A percentile compares a stretch with the other conserved stretches of the same genome.
These are phyloP conservation scores for Neodontobutis hainanensis DNA, from an alignment of 2,113 vertebrate species.

Conservation along the genomic window DNA sequence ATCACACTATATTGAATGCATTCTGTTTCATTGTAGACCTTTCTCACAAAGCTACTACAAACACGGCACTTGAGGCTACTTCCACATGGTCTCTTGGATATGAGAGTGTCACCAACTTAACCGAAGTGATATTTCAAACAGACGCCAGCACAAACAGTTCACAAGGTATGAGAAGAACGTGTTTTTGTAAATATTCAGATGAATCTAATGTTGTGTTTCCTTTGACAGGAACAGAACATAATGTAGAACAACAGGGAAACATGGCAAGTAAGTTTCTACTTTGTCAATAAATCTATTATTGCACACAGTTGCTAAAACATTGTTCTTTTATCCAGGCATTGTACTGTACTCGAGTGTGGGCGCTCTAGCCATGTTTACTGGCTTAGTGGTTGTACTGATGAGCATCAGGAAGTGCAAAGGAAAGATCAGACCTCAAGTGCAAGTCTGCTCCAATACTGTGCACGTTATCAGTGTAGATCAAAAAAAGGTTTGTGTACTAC, in stretches of 20 bases:
- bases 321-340: slow-evolving; percentile 23
- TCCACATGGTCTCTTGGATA: not conserved
- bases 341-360: not conserved
- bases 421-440: slow-evolving; percentile 11
- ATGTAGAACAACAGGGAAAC: not conserved
- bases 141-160: not conserved
- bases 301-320: not conserved
- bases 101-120: slow-evolving; percentile 1
- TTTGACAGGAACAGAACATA: slow-evolving; percentile 15
- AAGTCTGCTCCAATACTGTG: not conserved
- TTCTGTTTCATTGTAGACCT: not conserved
- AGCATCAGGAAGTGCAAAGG: slow-evolving; percentile 26
- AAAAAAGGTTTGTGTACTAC: slow-evolving; percentile 27
- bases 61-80: not conserved
- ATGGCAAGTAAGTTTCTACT: slow-evolving; percentile 16
- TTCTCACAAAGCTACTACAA: slow-evolving; percentile 4
- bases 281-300: not conserved
- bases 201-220: not conserved
- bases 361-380: not conserved
- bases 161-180: slow-evolving; percentile 13
- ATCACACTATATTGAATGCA: not conserved
- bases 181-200: not conserved
- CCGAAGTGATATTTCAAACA: not conserved
- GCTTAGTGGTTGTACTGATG: not conserved
- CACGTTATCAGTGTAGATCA: not conserved